These are phyloP conservation scores for Eulimnadia texana DNA, from an alignment of 1,140 invertebrate species.

Conservation along the genomic window DNA sequence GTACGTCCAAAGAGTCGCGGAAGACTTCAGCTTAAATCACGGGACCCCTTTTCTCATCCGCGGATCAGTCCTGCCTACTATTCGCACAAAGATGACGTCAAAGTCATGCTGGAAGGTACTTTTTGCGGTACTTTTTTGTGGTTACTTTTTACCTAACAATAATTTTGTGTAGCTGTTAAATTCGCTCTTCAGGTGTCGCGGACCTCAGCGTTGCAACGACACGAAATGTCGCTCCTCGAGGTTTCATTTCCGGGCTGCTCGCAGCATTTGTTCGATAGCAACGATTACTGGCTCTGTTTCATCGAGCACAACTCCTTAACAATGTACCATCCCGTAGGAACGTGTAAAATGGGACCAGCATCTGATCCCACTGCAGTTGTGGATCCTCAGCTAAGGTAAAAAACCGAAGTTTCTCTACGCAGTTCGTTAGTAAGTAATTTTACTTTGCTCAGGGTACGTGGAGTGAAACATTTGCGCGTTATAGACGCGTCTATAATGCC, in stretches of 20 bases:
- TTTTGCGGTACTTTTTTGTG: neutral
- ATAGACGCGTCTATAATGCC: constrained; percentile 77
- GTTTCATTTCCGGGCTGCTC: too few species aligned
- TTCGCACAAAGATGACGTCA: constrained; percentile 21
- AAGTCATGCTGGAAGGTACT: constrained; percentile 14
- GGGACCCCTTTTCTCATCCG: constrained; percentile 20
- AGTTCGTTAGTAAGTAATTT: too few species aligned
- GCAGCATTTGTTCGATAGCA: too few species aligned
- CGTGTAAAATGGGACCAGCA: constrained; percentile 18
- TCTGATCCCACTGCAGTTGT: constrained; percentile 15
- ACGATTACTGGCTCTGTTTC: constrained; percentile 71
- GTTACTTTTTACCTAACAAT: neutral
- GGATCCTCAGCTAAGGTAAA: constrained; percentile 15
- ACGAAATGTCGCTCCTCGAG: too few species aligned
- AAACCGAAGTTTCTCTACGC: too few species aligned
- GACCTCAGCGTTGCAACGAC: too few species aligned
- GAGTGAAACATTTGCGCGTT: constrained; percentile 56
- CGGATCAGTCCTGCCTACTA: constrained; percentile 25
- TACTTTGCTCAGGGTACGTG: constrained; percentile 53
- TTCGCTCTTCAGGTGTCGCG: too few species aligned
- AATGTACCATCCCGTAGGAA: constrained; percentile 43
- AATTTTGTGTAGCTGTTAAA: neutral
- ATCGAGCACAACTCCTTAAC: constrained; percentile 72
- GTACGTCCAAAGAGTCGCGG: constrained; percentile 23
- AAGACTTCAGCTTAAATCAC: constrained; percentile 19